These are phyloP conservation scores for Drosophila mojavensis DNA, from an alignment of 1,140 invertebrate genomes.

Conservation along the genomic window DNA sequence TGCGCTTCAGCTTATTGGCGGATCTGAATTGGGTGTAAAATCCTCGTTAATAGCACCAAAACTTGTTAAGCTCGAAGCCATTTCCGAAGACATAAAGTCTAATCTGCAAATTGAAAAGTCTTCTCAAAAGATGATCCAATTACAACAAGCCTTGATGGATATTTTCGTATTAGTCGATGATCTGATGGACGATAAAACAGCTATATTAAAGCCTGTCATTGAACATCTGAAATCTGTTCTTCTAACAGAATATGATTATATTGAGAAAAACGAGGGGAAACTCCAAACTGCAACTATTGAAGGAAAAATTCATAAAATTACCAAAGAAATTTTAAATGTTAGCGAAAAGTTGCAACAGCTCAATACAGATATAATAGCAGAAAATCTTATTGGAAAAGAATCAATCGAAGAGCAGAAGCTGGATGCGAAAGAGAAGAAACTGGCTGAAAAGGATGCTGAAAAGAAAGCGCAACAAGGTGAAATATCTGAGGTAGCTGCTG, in stretches of 20 bases:
- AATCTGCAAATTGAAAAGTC: constrained; percentile 52
- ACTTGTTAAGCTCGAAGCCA: constrained; percentile 48
- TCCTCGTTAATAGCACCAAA: constrained; percentile 60
- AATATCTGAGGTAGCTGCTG: constrained; percentile 34
- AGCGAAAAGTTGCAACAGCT: constrained; percentile 46
- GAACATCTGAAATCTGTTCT: constrained; percentile 50
- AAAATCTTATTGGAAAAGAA: background rate
- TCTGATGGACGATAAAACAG: constrained; percentile 47
- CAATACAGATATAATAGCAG: constrained; percentile 19
- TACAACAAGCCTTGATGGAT: constrained; percentile 71
- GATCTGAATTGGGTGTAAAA: constrained; percentile 53
- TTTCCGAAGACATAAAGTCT: constrained; percentile 48
- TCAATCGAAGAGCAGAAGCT: constrained; percentile 16
- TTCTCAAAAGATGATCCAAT: constrained; percentile 57
- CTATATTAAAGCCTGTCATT: constrained; percentile 36
- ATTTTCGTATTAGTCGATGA: constrained; percentile 71
- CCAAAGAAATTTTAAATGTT: constrained; percentile 46
- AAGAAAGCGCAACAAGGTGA: constrained; percentile 41
- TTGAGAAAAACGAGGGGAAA: constrained; percentile 47
- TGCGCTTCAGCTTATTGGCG: constrained; percentile 43
- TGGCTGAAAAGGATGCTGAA: constrained; percentile 20
- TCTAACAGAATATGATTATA: constrained; percentile 58
- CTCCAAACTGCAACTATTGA: constrained; percentile 36
- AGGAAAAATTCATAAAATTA: constrained; percentile 50
- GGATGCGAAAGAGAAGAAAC: constrained; percentile 8